These are phyloP conservation scores for Mustela nigripes DNA, from an alignment of 2,113 vertebrate species.

Conservation along the genomic window DNA sequence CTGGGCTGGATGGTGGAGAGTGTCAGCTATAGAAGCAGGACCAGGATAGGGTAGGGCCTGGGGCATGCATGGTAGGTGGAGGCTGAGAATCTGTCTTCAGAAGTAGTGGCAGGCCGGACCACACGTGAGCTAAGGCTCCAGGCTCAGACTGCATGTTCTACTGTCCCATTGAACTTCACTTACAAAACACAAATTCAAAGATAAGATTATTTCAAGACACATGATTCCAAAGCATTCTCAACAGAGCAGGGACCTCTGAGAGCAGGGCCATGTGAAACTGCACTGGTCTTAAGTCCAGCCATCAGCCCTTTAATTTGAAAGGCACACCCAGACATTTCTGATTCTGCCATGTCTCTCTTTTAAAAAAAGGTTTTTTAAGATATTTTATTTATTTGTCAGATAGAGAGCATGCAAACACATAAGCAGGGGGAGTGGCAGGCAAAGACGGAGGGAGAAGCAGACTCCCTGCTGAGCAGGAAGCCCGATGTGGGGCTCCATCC, in stretches of 20 bases:
- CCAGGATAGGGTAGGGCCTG: no score
- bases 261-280: neutral
- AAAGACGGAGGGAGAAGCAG: neutral
- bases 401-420: neutral
- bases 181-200: constrained; percentile 4
- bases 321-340: neutral
- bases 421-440: neutral
- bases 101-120: neutral
- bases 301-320: neutral
- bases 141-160: neutral
- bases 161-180: neutral
- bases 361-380: neutral
- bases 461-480: neutral
- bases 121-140: neutral
- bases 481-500: neutral
- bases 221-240: constrained; percentile 39
- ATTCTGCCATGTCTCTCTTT: neutral
- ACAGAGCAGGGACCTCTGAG: neutral
- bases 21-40: neutral
- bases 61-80: neutral
- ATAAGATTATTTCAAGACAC: neutral
- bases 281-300: neutral
- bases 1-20: neutral
- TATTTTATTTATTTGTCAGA: neutral
- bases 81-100: neutral